Evolutionary conservation across 2,113 vertebrate species (phyloP).

Genomic region (Lichenostomus cassidix): DNA sequence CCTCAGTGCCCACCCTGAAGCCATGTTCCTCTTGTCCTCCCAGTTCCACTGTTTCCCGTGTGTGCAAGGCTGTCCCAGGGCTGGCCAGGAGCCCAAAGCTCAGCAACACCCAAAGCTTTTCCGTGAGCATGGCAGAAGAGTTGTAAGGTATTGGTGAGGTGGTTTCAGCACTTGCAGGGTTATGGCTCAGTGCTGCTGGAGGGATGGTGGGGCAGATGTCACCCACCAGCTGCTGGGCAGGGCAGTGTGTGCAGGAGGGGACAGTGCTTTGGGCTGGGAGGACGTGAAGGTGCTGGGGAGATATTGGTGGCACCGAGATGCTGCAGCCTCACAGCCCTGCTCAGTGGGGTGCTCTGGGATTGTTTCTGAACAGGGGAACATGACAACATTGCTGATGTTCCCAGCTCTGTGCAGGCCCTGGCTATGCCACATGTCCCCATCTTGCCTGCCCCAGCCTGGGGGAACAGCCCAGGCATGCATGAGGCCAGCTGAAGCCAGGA

Average conservation of each 20-base stretch:
- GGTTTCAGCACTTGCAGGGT: rapidly evolving
- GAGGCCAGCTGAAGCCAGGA: background rate
- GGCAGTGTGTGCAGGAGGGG: background rate
- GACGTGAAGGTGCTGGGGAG: background rate
- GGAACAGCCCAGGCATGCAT: background rate
- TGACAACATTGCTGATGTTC: rapidly evolving
- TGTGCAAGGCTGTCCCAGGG: background rate
- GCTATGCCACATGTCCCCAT: rapidly evolving
- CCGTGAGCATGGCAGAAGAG: rapidly evolving
- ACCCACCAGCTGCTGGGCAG: background rate
- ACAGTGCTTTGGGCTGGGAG: background rate
- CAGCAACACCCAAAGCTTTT: background rate
- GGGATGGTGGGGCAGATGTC: background rate
- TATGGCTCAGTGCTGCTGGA: background rate
- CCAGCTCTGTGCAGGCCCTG: background rate
- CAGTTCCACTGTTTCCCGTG: rapidly evolving
- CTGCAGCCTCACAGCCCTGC: background rate
- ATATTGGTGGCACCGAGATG: background rate
- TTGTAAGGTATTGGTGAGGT: rapidly evolving
- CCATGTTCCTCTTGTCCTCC: rapidly evolving
- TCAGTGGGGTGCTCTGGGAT: background rate
- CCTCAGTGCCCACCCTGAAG: rapidly evolving
- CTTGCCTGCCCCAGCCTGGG: rapidly evolving
- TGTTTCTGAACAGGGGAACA: rapidly evolving
- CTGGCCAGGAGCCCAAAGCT: background rate